Percentiles rank a stretch among this genome's conserved stretches.
phyloP scores from a whole-genome alignment of 2,113 vertebrate species.

The Solea senegalensis region DNA sequence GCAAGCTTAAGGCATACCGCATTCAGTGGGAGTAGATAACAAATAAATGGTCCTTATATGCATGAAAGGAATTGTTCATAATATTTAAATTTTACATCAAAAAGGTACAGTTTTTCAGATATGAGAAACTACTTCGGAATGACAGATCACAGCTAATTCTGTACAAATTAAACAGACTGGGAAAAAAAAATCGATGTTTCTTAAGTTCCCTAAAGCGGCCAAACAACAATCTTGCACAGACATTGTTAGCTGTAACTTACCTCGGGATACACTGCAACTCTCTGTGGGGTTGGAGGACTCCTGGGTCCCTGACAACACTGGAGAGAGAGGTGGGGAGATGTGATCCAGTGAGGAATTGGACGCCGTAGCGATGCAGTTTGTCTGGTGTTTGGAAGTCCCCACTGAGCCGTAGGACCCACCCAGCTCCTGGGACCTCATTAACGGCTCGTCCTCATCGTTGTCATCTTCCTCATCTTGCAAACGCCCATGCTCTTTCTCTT shows the following conservation, averaged over 20 bases:
- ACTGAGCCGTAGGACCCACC: constrained; percentile 74
- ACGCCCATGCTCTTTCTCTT: constrained; percentile 7
- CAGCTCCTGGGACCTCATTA: constrained; percentile 71
- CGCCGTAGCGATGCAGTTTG: not conserved
- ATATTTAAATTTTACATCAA: too few species aligned
- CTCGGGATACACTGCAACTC: constrained; percentile 67
- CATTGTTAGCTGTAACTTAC: constrained; percentile 42
- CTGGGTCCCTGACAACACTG: constrained; percentile 11
- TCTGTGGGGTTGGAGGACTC: constrained; percentile 42
- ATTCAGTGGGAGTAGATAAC: too few species aligned
- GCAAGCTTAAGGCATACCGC: too few species aligned
- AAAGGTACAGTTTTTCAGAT: too few species aligned
- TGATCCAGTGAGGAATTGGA: constrained; percentile 24
- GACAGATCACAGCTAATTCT: too few species aligned
- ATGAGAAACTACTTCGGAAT: too few species aligned
- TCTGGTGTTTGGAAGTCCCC: constrained; percentile 6
- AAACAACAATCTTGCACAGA: not conserved
- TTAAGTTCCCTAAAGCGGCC: too few species aligned
- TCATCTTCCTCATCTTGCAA: constrained; percentile 44
- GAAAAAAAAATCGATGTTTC: too few species aligned
- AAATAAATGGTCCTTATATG: too few species aligned
- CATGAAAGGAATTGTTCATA: too few species aligned
- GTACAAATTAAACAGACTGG: too few species aligned
- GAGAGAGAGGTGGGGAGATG: constrained; percentile 33
- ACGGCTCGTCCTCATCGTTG: constrained; percentile 68